Evolutionary conservation across 1,140 invertebrate species (phyloP).

Genomic region (Meloidogyne floridensis): DNA sequence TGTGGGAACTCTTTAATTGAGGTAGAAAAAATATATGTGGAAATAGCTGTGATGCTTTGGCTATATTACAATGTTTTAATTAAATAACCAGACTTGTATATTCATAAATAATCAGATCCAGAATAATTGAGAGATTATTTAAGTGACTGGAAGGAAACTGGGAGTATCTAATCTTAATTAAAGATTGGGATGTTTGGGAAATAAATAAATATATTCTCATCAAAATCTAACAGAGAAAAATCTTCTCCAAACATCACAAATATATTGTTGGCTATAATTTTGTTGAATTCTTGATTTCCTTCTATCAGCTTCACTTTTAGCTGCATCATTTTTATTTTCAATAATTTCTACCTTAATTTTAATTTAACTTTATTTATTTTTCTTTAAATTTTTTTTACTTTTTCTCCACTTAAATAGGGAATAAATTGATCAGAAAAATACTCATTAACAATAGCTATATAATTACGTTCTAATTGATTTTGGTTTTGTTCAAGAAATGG

Average conservation of each 20-base stretch:
- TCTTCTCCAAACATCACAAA: slow-evolving; percentile 45
- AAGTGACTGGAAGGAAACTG: no score
- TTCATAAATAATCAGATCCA: no score
- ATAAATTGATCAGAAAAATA: slow-evolving; percentile 54
- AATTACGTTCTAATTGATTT: slow-evolving; percentile 63
- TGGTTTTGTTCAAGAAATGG: slow-evolving; percentile 57
- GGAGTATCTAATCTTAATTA: no score
- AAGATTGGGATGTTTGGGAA: not conserved
- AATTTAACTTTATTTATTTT: no score
- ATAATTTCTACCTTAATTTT: slow-evolving; percentile 22
- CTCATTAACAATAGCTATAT: slow-evolving; percentile 57
- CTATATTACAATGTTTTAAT: no score
- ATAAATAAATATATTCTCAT: not conserved
- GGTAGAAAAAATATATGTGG: no score
- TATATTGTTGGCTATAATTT: slow-evolving; percentile 40
- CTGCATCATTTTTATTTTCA: slow-evolving; percentile 15
- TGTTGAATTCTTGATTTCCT: slow-evolving; percentile 38
- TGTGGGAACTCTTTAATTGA: no score
- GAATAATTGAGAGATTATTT: no score
- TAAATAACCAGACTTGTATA: no score
- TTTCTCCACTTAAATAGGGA: slow-evolving; percentile 49
- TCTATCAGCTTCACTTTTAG: slow-evolving; percentile 30
- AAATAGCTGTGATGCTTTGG: no score
- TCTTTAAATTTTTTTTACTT: no score
- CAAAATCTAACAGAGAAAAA: slow-evolving; percentile 38